Evolutionary conservation across 2,888 invertebrate species (phyloP), one percentile per base, ranked within the genome.

Genomic region (Nasonia oneida): DNA sequence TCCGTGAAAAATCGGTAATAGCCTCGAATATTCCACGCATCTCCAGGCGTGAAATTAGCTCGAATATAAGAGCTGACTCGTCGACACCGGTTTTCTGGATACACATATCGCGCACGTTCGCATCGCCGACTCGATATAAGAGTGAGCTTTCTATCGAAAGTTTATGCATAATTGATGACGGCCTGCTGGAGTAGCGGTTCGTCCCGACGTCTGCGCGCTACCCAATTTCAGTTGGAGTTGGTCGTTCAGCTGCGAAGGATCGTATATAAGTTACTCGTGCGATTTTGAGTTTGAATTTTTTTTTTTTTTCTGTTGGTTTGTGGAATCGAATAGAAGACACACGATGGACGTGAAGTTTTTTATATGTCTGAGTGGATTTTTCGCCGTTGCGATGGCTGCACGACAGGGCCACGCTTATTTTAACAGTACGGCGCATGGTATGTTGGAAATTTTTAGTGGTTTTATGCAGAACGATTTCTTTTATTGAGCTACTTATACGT

Each of bases 91-190:
- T 71, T 39, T 71, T 71, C 71, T 39, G 67, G 29, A 67, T 29
- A 67, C 64, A 67, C 4, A 67, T 57, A 33, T 14, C 33, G 15
- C 39, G 39, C 23, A 4, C 29, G 29, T 29, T 29, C 29, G 1
- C 57, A 18, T 57, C 57, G 57, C 10, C n/a, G n/a, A 8, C 57
- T 61, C 57, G 15, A 61, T 61, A 61, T 61, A 61, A 61, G 15
- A 18, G n/a, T 39, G 57, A 70, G 87, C 90, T 91, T 90, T 91
- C 90, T 90, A 89, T 86, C 84, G 90, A 90, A 90, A 91, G 90
- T 88, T 89, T 84, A 90, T 90, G 87, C 89, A 90, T 90, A 90
- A 89, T 90, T 89, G 89, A 91, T 90, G 90, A 89, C 86, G 50
- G 42, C 76, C 37, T 78, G 81, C 80, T 39, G 61, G 87, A 75